Conservation (phyloP, 1,140 invertebrate genomes). For the Diploscapter pachys region DNA sequence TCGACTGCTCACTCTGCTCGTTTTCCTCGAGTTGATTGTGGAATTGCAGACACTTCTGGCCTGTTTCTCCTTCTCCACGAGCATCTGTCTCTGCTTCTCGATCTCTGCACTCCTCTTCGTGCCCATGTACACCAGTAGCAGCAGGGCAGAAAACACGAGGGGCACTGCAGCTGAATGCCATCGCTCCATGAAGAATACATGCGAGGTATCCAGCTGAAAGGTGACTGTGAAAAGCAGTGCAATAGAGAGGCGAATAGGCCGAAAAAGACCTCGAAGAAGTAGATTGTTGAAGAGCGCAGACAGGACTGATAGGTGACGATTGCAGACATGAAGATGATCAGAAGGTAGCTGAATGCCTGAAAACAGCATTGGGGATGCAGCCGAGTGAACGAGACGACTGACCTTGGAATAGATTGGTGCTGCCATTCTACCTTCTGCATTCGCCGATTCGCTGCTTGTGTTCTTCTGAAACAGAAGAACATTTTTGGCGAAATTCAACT, state of each 20-base stretch:
- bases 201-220: conserved; percentile 23
- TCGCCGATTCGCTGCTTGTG: too few species aligned
- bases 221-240: background rate
- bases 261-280: conserved; percentile 33
- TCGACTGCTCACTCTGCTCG: background rate
- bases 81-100: conserved; percentile 22
- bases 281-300: conserved; percentile 26
- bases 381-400: too few species aligned
- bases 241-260: background rate
- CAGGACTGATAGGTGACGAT: conserved; percentile 24
- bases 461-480: too few species aligned
- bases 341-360: too few species aligned
- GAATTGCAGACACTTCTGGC: background rate
- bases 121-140: conserved; percentile 16
- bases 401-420: too few species aligned
- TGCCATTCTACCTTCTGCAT: too few species aligned
- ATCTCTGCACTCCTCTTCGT: conserved; percentile 15
- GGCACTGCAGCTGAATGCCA: conserved; percentile 19
- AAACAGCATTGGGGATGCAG: too few species aligned
- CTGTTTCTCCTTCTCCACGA: conserved; percentile 17
- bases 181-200: conserved; percentile 23
- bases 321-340: conserved; percentile 7
- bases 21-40: background rate
- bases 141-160: conserved; percentile 9
- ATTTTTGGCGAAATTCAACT: too few species aligned